Base-by-base conservation (phyloP, 2,113 vertebrate species). In the Nerophis ophidion region DNA sequence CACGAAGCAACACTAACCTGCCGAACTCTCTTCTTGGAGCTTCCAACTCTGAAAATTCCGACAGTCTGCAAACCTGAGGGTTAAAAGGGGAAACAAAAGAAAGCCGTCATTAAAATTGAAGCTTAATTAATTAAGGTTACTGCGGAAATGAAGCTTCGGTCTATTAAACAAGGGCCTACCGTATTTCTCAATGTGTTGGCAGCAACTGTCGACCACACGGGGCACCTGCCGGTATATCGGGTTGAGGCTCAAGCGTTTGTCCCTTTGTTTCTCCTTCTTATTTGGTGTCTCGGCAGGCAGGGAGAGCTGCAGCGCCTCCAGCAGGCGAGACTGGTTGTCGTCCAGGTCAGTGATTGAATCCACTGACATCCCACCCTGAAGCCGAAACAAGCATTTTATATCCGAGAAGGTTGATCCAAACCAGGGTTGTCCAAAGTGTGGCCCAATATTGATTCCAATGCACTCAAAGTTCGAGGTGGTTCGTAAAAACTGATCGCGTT, bases 331-430 rank as follows among this genome's bases (percentile, higher is more conserved):
- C 66, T 98, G 94, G 88, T 91, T 96, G 86, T 98, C 94, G 42
- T 99, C 96, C 80, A 99, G 91, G 84, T 99, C 96, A 1, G 97
- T 98, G 81, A 99, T 98, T 19, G 94, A 98, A 86, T 99, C 97
- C 86, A 99, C 97, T n/a, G 97, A 99, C 96, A 98, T 96, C 0
- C 91, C 97, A 0, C 97, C 97, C 97, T 99, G 83, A 0, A 49
- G 59, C 53, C 44, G 1, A 33, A 62, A 19, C 14, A 40, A 8
- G 42, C 14, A 19, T 42, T 60, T 53, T 19, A 26, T 13, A 36
- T 11, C 48, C 7, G 10, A 44, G 12, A 58, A 46, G 9, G 6
- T 3, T 36, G 13, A 40, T 26, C 26, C 4, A 26, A 26, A 26
- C 26, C 26, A 26, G 26, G 26, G 26, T 2, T 26, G 26, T 26